phyloP scores from a whole-genome alignment of 2,888 invertebrate species.

The Pachycephus smyrnensis region DNA sequence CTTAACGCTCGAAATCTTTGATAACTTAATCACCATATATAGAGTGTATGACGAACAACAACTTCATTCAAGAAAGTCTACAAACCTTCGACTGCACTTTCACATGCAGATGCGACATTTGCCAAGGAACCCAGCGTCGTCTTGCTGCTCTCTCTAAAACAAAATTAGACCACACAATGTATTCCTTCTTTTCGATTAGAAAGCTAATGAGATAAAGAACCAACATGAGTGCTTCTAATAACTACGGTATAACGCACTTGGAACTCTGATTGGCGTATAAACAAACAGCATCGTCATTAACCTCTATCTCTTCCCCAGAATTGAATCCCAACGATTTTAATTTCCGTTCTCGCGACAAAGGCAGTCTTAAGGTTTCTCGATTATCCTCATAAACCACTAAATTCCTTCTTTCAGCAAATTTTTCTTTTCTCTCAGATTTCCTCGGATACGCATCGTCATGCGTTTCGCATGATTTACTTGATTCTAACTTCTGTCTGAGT shows the following conservation, averaged over 20 bases:
- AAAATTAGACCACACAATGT: background rate
- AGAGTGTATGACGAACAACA: background rate
- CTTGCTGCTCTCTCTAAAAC: conserved; percentile 46
- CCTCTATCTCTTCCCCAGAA: conserved; percentile 14
- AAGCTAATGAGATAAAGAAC: background rate
- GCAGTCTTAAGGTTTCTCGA: background rate
- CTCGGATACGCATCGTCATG: background rate
- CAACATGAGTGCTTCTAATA: background rate
- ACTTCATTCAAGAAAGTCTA: background rate
- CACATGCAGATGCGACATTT: conserved; percentile 31
- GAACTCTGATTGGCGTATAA: conserved; percentile 37
- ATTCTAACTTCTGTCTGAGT: conserved; percentile 12
- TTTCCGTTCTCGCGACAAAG: background rate
- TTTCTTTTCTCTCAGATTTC: background rate
- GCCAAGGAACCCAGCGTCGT: conserved; percentile 37
- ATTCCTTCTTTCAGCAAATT: background rate
- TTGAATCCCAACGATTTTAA: background rate
- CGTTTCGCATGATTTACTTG: background rate
- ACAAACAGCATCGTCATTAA: conserved; percentile 31
- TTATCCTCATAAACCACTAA: background rate
- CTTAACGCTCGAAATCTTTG: background rate
- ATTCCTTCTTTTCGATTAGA: background rate
- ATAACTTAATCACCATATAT: background rate
- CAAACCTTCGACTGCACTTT: conserved; percentile 36
- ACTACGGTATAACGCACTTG: conserved; percentile 40